phyloP scores from a whole-genome alignment of 2,113 vertebrate genomes.

The Salvelinus alpinus region DNA sequence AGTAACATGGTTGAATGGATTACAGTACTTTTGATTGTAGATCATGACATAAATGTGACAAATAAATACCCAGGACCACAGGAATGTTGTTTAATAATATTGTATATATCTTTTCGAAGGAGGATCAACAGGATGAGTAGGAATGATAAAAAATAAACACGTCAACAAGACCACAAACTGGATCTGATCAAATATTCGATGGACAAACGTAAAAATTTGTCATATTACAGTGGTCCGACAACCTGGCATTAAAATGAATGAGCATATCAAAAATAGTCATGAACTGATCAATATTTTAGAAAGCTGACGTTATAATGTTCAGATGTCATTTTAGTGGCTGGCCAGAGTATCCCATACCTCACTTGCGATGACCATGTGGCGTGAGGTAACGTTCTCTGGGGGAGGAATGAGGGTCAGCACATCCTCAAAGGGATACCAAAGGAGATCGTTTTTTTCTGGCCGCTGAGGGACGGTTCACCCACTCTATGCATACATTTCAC shows the following conservation, averaged over 20 bases:
- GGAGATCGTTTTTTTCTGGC: no score
- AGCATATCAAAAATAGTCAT: conserved; percentile 6
- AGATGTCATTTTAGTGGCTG: conserved; percentile 13
- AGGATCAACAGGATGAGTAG: neutral
- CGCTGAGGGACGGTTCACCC: neutral
- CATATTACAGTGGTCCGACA: no score
- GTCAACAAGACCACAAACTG: no score
- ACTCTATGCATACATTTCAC: conserved; percentile 17
- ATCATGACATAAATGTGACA: neutral
- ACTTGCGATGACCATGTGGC: conserved; percentile 6
- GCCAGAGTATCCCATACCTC: conserved; percentile 11
- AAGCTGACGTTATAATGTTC: conserved; percentile 11
- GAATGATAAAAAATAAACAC: no score
- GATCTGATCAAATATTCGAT: no score
- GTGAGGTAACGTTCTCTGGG: conserved; percentile 7
- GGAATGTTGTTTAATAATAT: neutral
- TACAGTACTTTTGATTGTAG: neutral
- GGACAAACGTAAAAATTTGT: no score
- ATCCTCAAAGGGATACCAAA: conserved; percentile 11
- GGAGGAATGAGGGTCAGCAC: conserved; percentile 4
- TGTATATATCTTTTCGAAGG: neutral
- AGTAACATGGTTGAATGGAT: conserved; percentile 6
- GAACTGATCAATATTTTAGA: conserved; percentile 12
- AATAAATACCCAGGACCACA: conserved; percentile 10
- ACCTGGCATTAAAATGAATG: conserved; percentile 11